Evolutionary conservation across 53 echinoderm and acorn worm genomes (phyloP).

Genomic region (Arbacia lixula): DNA sequence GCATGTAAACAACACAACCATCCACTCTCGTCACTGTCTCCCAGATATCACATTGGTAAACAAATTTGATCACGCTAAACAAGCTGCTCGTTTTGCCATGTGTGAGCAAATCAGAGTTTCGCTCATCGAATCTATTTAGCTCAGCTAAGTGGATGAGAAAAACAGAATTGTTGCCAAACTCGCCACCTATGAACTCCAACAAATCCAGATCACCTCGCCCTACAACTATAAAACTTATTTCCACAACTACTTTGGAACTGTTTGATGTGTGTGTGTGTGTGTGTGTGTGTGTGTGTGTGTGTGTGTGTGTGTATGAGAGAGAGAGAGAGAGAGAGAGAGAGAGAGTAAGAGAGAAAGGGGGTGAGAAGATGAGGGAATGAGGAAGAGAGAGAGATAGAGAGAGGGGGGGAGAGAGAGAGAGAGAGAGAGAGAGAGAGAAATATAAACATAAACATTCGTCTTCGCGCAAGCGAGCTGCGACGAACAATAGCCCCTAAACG

Average conservation of each 20-base stretch:
- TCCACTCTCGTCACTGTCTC: no score
- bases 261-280: not conserved
- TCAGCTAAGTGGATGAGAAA: constrained; percentile 7
- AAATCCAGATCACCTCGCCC: constrained; percentile 1
- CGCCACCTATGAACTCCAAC: no score
- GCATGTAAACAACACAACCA: no score
- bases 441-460: no score
- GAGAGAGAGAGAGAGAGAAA: not conserved
- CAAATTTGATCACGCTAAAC: constrained; percentile 27
- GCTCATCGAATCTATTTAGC: constrained; percentile 25
- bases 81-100: constrained; percentile 17
- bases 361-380: not conserved
- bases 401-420: not conserved
- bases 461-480: no score
- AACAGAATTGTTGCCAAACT: constrained; percentile 7
- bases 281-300: not conserved
- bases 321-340: not conserved
- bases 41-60: constrained; percentile 14
- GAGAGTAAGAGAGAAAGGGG: not conserved
- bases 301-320: not conserved
- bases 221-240: not conserved
- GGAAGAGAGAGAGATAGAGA: not conserved
- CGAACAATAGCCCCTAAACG: no score
- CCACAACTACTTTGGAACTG: no score
- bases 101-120: not conserved